phyloP scores from a whole-genome alignment of 2,888 invertebrate species.

The Imbricaverruca yamaguchii region DNA sequence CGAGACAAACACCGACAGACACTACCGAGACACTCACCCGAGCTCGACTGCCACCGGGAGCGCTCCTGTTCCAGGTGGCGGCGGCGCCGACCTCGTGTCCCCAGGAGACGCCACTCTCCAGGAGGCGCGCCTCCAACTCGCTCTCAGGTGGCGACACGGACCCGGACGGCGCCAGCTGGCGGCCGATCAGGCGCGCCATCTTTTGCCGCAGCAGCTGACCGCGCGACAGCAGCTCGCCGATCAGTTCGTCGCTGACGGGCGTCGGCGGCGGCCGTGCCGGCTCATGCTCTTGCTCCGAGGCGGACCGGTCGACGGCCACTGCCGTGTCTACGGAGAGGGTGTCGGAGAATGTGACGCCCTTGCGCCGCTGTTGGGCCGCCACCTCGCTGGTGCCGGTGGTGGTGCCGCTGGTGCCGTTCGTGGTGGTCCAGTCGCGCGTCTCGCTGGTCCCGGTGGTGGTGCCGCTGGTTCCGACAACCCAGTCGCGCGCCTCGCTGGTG shows the following conservation, averaged over 20 bases:
- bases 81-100: too few species aligned
- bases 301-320: not conserved
- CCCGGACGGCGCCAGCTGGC: not conserved
- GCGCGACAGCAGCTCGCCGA: constrained; percentile 11
- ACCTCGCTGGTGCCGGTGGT: not conserved
- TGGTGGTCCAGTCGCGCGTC: too few species aligned
- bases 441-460: too few species aligned
- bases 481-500: too few species aligned
- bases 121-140: not conserved
- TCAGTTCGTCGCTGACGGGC: constrained; percentile 6
- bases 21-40: too few species aligned
- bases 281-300: too few species aligned
- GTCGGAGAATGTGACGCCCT: constrained; percentile 18
- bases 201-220: not conserved
- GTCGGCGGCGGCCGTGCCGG: not conserved
- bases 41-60: not conserved
- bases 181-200: constrained; percentile 1
- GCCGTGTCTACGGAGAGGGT: not conserved
- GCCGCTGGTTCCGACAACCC: too few species aligned
- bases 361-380: not conserved
- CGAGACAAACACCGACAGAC: too few species aligned
- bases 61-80: too few species aligned
- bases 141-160: not conserved
- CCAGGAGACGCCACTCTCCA: not conserved
- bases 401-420: too few species aligned